Evolutionary conservation across 2,797 vertebrate genomes (phyloP).

Genomic region (Protonibea diacanthus): DNA sequence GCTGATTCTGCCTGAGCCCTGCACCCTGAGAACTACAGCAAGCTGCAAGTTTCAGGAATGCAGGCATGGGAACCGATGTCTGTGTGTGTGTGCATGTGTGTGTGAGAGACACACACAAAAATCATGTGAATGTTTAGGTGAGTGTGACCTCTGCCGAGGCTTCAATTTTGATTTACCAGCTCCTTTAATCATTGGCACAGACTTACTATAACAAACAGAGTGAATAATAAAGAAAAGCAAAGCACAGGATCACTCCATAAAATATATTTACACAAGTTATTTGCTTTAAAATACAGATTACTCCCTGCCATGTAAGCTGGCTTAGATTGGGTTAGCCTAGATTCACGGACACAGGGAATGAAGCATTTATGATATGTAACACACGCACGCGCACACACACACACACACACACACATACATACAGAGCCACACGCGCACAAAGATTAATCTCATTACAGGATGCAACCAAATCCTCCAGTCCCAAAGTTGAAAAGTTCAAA

Average conservation of each 20-base stretch:
- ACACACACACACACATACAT: not conserved
- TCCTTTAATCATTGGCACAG: constrained; percentile 30
- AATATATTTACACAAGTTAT: constrained; percentile 19
- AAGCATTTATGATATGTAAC: constrained; percentile 11
- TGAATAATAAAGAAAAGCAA: constrained; percentile 12
- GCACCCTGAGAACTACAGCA: constrained; percentile 66
- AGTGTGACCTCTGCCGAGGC: constrained; percentile 32
- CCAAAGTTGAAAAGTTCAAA: constrained; percentile 38
- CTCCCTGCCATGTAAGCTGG: constrained; percentile 36
- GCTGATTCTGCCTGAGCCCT: constrained; percentile 38
- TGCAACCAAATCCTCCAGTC: constrained; percentile 24
- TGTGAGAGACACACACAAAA: constrained; percentile 1
- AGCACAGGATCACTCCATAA: not conserved
- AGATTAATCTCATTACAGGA: constrained; percentile 21
- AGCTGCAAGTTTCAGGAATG: constrained; percentile 48
- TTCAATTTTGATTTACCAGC: constrained; percentile 29
- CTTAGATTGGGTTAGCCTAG: constrained; percentile 39
- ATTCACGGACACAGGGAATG: constrained; percentile 29
- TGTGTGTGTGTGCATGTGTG: constrained; percentile 8
- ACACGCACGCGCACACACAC: not conserved
- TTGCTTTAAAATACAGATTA: constrained; percentile 52
- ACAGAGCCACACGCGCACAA: not conserved
- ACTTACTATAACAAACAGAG: constrained; percentile 21
- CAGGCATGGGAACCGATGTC: constrained; percentile 47
- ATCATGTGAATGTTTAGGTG: constrained; percentile 32